Evolutionary conservation across 2,113 vertebrate genomes (phyloP).

Genomic region (Colaptes auratus): DNA sequence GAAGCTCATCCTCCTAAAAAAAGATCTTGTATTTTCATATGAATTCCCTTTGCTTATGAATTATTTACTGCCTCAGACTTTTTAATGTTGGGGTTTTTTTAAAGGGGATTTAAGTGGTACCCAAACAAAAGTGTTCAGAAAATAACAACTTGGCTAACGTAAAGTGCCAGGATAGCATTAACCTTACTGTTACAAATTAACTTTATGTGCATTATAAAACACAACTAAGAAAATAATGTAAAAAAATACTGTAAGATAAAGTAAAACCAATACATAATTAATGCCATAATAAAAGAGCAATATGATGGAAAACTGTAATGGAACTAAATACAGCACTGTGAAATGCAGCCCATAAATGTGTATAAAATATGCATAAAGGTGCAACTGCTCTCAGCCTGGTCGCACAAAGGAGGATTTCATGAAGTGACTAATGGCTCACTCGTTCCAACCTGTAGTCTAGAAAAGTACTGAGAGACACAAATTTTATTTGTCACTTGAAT

Average conservation of each 20-base stretch:
- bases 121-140: background rate
- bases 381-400: constrained; percentile 69
- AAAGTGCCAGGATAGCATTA: constrained; percentile 17
- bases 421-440: constrained; percentile 70
- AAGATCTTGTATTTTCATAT: background rate
- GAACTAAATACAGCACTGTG: constrained; percentile 66
- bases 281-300: constrained; percentile 70
- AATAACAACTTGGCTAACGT: constrained; percentile 6
- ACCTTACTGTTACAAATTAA: constrained; percentile 52
- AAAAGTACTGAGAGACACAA: constrained; percentile 53
- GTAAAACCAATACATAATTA: constrained; percentile 74
- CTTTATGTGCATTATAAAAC: constrained; percentile 59
- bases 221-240: constrained; percentile 50
- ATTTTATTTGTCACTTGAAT: constrained; percentile 69
- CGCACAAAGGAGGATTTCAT: constrained; percentile 66
- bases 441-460: constrained; percentile 68
- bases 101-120: constrained; percentile 2
- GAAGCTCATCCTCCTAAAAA: constrained; percentile 20
- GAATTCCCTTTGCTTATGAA: constrained; percentile 29
- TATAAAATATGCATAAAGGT: constrained; percentile 76
- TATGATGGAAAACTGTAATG: constrained; percentile 71
- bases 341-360: constrained; percentile 68
- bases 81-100: background rate
- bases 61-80: constrained; percentile 8
- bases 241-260: constrained; percentile 58